Percentiles rank a stretch among this genome's conserved stretches.
These are phyloP conservation scores for Paramuricea clavata DNA, from an alignment of 92 coral and sea anemone genomes.

Conservation along the genomic window DNA sequence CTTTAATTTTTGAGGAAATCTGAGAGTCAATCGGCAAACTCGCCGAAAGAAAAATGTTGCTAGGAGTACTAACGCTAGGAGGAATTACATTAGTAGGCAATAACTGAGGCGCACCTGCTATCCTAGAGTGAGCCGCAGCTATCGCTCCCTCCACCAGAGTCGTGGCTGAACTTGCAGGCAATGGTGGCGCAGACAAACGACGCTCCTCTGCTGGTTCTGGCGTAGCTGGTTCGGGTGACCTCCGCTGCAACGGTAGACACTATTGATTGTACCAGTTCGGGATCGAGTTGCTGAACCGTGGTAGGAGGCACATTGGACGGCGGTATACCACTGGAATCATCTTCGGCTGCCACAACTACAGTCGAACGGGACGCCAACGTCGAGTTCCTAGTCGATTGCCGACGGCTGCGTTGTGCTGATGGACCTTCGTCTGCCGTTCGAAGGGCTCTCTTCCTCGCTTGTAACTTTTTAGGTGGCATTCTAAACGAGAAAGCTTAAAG, in stretches of 20 bases:
- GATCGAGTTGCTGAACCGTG: conserved; percentile 14
- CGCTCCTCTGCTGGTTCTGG: background rate
- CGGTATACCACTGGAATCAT: background rate
- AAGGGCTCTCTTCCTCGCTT: background rate
- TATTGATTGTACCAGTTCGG: background rate
- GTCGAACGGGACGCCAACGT: background rate
- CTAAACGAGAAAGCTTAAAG: too few species aligned
- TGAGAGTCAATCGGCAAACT: background rate
- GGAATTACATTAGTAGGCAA: background rate
- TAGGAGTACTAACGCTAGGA: conserved; percentile 2
- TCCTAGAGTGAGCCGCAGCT: conserved; percentile 3
- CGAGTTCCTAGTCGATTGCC: background rate
- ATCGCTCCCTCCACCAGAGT: conserved; percentile 16
- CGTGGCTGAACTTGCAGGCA: background rate
- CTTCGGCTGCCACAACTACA: background rate
- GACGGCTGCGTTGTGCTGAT: background rate
- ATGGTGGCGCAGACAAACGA: background rate
- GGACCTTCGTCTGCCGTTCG: background rate
- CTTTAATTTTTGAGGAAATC: background rate
- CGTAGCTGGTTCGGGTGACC: conserved; percentile 35
- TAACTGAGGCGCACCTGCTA: conserved; percentile 12
- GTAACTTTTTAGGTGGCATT: background rate
- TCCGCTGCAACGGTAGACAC: conserved; percentile 37
- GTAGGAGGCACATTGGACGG: background rate
- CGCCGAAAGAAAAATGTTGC: background rate